A percentile compares a stretch with the other conserved stretches of the same genome.
Evolutionary conservation across 2,113 vertebrate species (phyloP).

Genomic region (Grallaria varia): DNA sequence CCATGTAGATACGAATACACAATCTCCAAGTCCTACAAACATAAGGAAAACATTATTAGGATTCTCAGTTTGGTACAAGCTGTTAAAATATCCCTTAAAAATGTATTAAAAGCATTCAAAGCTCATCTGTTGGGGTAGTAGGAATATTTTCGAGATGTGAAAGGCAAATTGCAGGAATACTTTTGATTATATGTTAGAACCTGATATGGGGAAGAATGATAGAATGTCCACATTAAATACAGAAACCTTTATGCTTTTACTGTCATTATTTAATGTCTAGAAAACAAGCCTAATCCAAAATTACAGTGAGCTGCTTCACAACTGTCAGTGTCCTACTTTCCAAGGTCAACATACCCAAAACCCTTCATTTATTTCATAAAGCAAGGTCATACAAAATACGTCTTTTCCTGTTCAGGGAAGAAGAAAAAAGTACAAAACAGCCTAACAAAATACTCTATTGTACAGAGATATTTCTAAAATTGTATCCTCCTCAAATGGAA

Average conservation of each 20-base stretch:
- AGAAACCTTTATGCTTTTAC: not conserved
- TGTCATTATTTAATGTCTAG: not conserved
- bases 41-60: conserved; percentile 33
- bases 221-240: not conserved
- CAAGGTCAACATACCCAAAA: not conserved
- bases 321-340: not conserved
- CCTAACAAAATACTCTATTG: not conserved
- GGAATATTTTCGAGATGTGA: not conserved
- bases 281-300: not conserved
- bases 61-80: not conserved
- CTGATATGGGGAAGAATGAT: rapidly evolving
- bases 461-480: not conserved
- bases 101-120: not conserved
- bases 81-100: not conserved
- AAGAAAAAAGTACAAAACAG: not conserved
- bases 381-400: not conserved
- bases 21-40: conserved; percentile 92
- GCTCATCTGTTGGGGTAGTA: not conserved
- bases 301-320: not conserved
- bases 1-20: conserved; percentile 98
- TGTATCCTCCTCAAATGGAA: not conserved
- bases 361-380: not conserved
- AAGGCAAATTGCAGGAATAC: not conserved
- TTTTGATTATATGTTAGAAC: not conserved
- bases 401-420: not conserved